phyloP scores from a whole-genome alignment of 2,888 invertebrate species.

The Allygus modestus region DNA sequence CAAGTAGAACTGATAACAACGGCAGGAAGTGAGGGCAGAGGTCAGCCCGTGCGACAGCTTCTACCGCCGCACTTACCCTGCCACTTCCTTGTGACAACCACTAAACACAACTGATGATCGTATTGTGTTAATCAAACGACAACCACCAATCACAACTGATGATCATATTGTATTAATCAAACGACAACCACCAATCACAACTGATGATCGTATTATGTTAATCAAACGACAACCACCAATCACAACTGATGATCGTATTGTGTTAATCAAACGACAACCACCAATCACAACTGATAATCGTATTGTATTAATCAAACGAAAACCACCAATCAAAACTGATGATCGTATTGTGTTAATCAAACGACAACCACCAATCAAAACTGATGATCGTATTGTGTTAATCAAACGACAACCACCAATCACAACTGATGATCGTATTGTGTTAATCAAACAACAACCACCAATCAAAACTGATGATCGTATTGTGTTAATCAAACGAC shows the following conservation, averaged over 20 bases:
- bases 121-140: not conserved
- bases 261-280: not conserved
- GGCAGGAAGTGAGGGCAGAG: conserved; percentile 13
- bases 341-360: too few relatives aligned
- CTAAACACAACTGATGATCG: not conserved
- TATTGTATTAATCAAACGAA: too few relatives aligned
- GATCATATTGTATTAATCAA: not conserved
- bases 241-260: not conserved
- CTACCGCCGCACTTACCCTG: not conserved
- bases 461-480: too few relatives aligned
- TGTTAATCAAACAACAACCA: too few relatives aligned
- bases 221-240: not conserved
- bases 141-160: not conserved
- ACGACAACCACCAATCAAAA: too few relatives aligned
- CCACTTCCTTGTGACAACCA: conserved; percentile 14
- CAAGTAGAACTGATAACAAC: conserved; percentile 39
- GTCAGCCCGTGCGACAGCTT: not conserved
- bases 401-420: too few relatives aligned
- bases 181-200: not conserved
- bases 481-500: not conserved
- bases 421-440: too few relatives aligned
- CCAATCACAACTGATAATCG: conserved; percentile 2
- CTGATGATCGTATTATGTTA: not conserved
- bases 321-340: too few relatives aligned
- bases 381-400: too few relatives aligned